Evolutionary conservation across 2,113 vertebrate genomes (phyloP), one percentile per base, ranked within the genome.

Genomic region (Dasyurus viverrinus): DNA sequence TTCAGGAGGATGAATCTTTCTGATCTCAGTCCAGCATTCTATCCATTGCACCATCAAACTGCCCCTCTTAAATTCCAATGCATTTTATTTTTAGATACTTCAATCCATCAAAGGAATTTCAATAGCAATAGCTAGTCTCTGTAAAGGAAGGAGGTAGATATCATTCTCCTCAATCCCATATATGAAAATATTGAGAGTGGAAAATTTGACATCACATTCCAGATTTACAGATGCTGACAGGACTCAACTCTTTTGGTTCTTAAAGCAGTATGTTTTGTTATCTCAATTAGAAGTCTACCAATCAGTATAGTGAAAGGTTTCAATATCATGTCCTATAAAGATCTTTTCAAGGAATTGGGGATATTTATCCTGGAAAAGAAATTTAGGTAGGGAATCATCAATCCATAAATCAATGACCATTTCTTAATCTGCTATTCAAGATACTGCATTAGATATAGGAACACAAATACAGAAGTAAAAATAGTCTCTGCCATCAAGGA

Each of bases 161-260:
- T 53, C n/a, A 54, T 91, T 26, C 76, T 93, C 93, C 93, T 94
- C 50, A 53, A 55, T 84, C 53, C 90, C 55, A 92, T 93, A 91
- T 95, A 52, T 91, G 84, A 95, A 55, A 19, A 42, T 68, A 54
- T 57, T 93, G 10, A 95, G 50, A 84, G 53, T 92, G 92, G 25
- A 89, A 14, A 92, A 68, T 9, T 55, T 94, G 27, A 53, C 55
- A 89, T 91, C n/a, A 90, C 42, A 92, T 90, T 55, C 60, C 91
- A 91, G 14, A 11, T 48, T 95, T 50, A 96, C 46, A 90, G 0
- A 5, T 96, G 19, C 8, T 94, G 89, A 57, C 8, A 93, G 27
- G n/a, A 91, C 48, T 92, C 48, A 27, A 19, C 57, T 53, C 90
- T 92, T 84, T 91, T 90, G 25, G 54, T 12, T 14, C 89, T 84